A percentile compares a stretch with the other conserved stretches of the same genome.
Evolutionary conservation across 1,140 invertebrate genomes (phyloP).

Genomic region (Dendroctonus ponderosae): DNA sequence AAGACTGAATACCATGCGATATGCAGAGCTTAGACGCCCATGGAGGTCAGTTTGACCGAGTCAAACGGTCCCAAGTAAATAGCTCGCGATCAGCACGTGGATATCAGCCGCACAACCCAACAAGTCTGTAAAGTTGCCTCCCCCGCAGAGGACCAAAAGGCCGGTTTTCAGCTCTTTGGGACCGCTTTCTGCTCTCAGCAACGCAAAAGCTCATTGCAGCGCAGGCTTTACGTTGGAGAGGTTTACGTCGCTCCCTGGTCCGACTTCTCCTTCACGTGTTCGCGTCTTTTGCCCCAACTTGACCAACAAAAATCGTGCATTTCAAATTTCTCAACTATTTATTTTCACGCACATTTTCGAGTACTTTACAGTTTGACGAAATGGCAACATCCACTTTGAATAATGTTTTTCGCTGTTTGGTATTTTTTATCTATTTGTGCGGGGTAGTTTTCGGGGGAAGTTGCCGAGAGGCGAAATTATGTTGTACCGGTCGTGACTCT

Average conservation of each 20-base stretch:
- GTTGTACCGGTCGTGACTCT: conserved; percentile 77
- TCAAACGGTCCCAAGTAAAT: conserved; percentile 8
- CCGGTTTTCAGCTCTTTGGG: conserved; percentile 13
- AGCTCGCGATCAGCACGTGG: conserved; percentile 14
- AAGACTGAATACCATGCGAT: too few relatives aligned
- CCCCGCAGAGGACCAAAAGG: neutral
- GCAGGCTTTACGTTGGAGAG: conserved; percentile 10
- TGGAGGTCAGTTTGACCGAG: neutral
- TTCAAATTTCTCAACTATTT: too few relatives aligned
- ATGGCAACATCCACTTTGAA: neutral
- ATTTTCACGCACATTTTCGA: neutral
- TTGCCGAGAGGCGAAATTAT: conserved; percentile 72
- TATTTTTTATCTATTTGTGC: conserved; percentile 19
- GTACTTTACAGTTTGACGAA: neutral
- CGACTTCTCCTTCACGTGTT: conserved; percentile 13
- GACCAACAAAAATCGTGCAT: neutral
- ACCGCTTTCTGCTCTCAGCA: conserved; percentile 11
- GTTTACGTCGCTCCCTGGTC: neutral
- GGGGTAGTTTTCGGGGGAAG: conserved; percentile 55
- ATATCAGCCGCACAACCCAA: conserved; percentile 18
- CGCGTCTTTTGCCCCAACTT: conserved; percentile 1
- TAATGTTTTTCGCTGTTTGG: neutral
- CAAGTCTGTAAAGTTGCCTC: conserved; percentile 12
- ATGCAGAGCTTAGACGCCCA: too few relatives aligned
- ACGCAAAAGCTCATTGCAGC: conserved; percentile 16